Evolutionary conservation across 2,888 invertebrate genomes (phyloP).

Genomic region (Carcina quercana): DNA sequence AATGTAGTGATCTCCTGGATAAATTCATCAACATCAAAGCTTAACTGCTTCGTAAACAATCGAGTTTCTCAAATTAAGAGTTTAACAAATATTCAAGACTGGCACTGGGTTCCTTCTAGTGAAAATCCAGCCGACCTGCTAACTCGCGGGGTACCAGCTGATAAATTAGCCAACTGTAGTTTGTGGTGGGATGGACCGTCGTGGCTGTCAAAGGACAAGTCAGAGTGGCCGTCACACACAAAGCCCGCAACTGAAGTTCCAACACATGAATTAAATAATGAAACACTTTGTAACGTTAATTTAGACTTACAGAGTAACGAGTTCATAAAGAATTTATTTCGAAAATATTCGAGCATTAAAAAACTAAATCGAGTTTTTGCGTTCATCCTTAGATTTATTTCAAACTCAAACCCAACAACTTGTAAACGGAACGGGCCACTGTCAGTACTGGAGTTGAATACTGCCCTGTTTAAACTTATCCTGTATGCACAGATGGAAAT

Average conservation of each 20-base stretch:
- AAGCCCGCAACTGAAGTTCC: no score
- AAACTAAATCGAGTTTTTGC: slow-evolving; percentile 1
- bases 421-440: slow-evolving; percentile 4
- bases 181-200: slow-evolving; percentile 12
- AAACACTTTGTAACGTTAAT: neutral
- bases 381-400: slow-evolving; percentile 1
- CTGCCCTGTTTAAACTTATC: neutral
- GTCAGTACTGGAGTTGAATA: neutral
- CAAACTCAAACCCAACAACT: slow-evolving; percentile 4
- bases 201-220: slow-evolving; percentile 3
- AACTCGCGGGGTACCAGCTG: slow-evolving; percentile 10
- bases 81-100: slow-evolving; percentile 11
- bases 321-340: neutral
- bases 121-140: slow-evolving; percentile 13
- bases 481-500: slow-evolving; percentile 14
- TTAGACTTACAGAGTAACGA: neutral
- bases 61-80: slow-evolving; percentile 23
- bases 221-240: slow-evolving; percentile 4
- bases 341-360: slow-evolving; percentile 1
- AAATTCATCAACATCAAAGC: slow-evolving; percentile 16
- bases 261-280: neutral
- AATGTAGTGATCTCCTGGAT: slow-evolving; percentile 26
- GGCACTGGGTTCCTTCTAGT: slow-evolving; percentile 22
- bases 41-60: slow-evolving; percentile 24
- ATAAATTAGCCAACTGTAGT: neutral